A percentile compares a stretch with the other conserved stretches of the same genome.
These are phyloP conservation scores for Synanceia verrucosa DNA, from an alignment of 2,797 vertebrate genomes.

Conservation along the genomic window DNA sequence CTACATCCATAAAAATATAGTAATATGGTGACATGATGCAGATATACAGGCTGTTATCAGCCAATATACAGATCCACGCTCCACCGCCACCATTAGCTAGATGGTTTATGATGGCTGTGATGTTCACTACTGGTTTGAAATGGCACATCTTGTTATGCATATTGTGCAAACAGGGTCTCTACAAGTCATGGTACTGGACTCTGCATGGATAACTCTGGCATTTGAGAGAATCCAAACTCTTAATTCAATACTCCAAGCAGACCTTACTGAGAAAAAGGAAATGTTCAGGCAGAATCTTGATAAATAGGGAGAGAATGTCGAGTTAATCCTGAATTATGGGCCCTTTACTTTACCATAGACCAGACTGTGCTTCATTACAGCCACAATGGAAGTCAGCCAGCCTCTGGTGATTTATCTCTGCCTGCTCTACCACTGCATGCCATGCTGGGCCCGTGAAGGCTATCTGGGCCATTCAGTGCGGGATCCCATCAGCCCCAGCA, in stretches of 20 bases:
- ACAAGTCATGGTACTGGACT: background rate
- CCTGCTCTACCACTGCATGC: constrained; percentile 37
- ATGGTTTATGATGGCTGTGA: too few species aligned
- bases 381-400: constrained; percentile 32
- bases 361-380: constrained; percentile 42
- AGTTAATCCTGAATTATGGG: constrained; percentile 27
- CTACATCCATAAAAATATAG: too few species aligned
- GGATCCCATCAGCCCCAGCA: constrained; percentile 74
- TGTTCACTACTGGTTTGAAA: too few species aligned
- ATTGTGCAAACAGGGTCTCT: too few species aligned
- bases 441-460: constrained; percentile 71
- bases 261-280: background rate
- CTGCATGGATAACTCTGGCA: background rate
- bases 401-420: constrained; percentile 66
- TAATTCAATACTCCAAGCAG: too few species aligned
- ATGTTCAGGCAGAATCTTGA: background rate
- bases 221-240: background rate
- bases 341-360: constrained; percentile 10
- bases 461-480: constrained; percentile 74
- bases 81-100: too few species aligned
- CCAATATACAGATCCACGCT: too few species aligned
- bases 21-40: too few species aligned
- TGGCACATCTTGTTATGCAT: too few species aligned
- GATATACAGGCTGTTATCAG: too few species aligned
- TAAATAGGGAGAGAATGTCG: background rate